Evolutionary conservation across 2,888 invertebrate species (phyloP), one percentile per base, ranked within the genome.

Genomic region (Agapetus fuscipes): DNA sequence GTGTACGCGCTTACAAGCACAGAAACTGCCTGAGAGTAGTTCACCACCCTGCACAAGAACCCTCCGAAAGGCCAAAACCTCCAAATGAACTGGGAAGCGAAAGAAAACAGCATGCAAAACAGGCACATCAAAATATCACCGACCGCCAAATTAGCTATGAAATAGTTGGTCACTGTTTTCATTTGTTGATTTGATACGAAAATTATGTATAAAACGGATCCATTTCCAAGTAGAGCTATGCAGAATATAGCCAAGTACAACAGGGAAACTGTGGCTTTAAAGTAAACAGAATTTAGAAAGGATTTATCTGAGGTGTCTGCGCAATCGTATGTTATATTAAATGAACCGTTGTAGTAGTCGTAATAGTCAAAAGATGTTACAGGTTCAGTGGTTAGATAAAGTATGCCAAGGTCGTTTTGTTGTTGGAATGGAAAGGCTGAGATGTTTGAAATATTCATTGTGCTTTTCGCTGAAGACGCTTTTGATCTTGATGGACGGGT

Each of bases 161-260:
- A 91, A 61, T 78, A 88, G 61, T 94, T 94, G 28, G 93, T 93
- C 3, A 93, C 89, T 0, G 90, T 91, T 52, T 85, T 76, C 90
- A 93, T 91, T 26, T 86, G 74, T 1, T 86, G 83, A 10, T 83
- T 83, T 3, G 80, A 78, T 48, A 83, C n/a, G n/a, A n/a, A 71
- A 1, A 94, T 89, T 15, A 91, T 84, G 59, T 85, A 90, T 59
- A 89, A 89, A 14, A 94, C 89, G 32, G 83, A 70, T 34, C 80
- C 80, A 54, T 86, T 86, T 11, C 86, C 87, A 4, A 79, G 52
- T 9, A 86, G 59, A 0, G 85, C 80, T 30, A 81, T 66, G 10
- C 83, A 57, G 52, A 86, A 83, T 41, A 87, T 78, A 24, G 74
- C 65, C 43, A 73, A 72, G 62, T 87, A 87, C 63, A 84, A 72